Percentiles rank a stretch among this genome's conserved stretches.
Conservation (phyloP, 2,888 invertebrate species). For the Hemaris fuciformis region DNA sequence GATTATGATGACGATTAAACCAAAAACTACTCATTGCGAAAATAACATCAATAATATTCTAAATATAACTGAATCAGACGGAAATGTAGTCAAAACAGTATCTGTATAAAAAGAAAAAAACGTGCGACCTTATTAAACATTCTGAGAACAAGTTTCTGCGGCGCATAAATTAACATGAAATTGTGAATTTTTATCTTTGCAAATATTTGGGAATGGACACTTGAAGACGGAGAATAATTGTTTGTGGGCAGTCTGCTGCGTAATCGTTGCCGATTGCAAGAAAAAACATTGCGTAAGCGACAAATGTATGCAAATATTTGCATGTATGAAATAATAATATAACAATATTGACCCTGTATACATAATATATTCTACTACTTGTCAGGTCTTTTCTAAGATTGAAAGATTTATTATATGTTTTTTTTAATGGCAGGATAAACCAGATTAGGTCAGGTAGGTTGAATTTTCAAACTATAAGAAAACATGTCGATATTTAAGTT, state of each 20-base stretch:
- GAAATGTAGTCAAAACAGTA: background rate
- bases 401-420: too few species aligned
- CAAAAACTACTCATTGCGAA: background rate
- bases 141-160: background rate
- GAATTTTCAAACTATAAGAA: too few species aligned
- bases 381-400: too few species aligned
- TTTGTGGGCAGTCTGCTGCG: background rate
- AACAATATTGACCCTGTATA: too few species aligned
- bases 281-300: background rate
- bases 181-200: background rate
- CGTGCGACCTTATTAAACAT: background rate
- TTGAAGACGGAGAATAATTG: constrained; percentile 1
- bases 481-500: too few species aligned
- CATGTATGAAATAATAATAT: too few species aligned
- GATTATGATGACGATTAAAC: too few species aligned
- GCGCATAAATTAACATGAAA: background rate
- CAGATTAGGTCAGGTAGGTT: too few species aligned
- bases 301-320: background rate
- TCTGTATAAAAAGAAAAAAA: background rate
- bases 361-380: too few species aligned
- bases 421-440: too few species aligned
- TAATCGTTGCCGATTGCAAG: background rate
- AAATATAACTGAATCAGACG: background rate
- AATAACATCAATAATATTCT: background rate
- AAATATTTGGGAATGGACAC: background rate